Percentiles rank a stretch among this genome's conserved stretches.
Evolutionary conservation across 2,888 invertebrate genomes (phyloP).

Genomic region (Nemurella pictetii): DNA sequence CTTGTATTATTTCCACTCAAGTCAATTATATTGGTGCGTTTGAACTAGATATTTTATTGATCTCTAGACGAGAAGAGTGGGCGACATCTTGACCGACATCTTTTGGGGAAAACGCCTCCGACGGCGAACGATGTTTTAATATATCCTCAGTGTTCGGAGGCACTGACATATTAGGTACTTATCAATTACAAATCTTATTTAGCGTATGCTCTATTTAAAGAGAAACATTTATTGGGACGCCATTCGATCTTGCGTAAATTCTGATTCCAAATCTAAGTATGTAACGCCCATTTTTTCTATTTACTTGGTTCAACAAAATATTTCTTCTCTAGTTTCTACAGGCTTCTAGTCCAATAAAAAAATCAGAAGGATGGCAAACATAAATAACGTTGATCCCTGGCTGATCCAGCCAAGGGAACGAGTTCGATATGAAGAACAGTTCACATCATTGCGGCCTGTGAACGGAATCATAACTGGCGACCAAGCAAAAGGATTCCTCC

Average conservation of each 20-base stretch:
- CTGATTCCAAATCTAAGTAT: not conserved
- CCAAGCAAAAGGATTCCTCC: conserved; percentile 90
- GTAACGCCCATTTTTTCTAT: not conserved
- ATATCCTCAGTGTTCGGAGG: not conserved
- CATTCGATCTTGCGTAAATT: not conserved
- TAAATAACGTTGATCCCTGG: conserved; percentile 71
- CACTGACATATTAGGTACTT: not conserved
- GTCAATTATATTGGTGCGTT: not conserved
- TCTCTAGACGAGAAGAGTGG: not conserved
- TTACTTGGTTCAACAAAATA: too few relatives aligned
- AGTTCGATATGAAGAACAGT: conserved; percentile 88
- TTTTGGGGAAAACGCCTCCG: not conserved
- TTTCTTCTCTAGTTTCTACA: not conserved
- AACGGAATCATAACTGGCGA: conserved; percentile 89
- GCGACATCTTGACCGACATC: not conserved
- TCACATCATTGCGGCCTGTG: conserved; percentile 81
- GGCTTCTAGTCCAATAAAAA: not conserved
- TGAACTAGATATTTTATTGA: not conserved
- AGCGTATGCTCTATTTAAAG: too few relatives aligned
- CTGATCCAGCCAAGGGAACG: conserved; percentile 84
- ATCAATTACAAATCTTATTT: not conserved
- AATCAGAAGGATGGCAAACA: conserved; percentile 6
- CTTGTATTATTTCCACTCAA: not conserved
- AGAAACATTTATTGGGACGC: too few relatives aligned
- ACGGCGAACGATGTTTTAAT: not conserved